Evolutionary conservation across 2,113 vertebrate genomes (phyloP), one percentile per base, ranked within the genome.

Genomic region (Percopsis transmontana): DNA sequence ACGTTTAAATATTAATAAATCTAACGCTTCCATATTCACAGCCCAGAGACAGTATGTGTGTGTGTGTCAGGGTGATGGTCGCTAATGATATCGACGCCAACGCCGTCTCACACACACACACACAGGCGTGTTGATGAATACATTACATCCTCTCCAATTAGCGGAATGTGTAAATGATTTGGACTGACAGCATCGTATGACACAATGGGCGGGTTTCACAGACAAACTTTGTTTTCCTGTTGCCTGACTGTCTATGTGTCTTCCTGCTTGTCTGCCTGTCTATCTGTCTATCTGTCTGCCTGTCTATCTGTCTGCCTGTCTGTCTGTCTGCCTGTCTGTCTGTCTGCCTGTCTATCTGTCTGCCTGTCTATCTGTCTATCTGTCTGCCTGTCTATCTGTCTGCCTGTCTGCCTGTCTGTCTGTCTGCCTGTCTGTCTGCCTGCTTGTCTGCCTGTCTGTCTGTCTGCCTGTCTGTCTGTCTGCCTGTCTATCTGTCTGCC

Each of bases 1-100:
- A 21, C 24, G 51, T 80, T 82, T 10, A 85, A 83, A 82, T 78
- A 85, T 87, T 83, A 65, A 87, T 80, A 67, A 73, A 48, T 39
- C 60, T 33, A 67, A 74, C 63, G 66, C 84, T 83, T 83, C 83
- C 75, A 83, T 81, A 74, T 66, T 65, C 23, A 58, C 56, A 18
- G 38, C 54, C 52, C 55, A 50, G 47, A 50, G 47, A 50, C 15
- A n/a, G 18, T 2, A 9, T 50, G 47, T 50, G 47, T n/a, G 47
- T 50, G 47, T 18, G 70, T 74, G 75, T 70, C 63, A 66, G 14
- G 14, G 16, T n/a, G 7, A 47, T 47, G 15, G n/a, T 47, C n/a
- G n/a, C 44, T n/a, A 47, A 16, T 47, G n/a, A 72, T 81, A 85
- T 83, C 80, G 81, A 77, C 67, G 47, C 60, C 41, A 57, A 18